Base-by-base conservation (phyloP, 2,797 vertebrate species). In the Lemur catta region DNA sequence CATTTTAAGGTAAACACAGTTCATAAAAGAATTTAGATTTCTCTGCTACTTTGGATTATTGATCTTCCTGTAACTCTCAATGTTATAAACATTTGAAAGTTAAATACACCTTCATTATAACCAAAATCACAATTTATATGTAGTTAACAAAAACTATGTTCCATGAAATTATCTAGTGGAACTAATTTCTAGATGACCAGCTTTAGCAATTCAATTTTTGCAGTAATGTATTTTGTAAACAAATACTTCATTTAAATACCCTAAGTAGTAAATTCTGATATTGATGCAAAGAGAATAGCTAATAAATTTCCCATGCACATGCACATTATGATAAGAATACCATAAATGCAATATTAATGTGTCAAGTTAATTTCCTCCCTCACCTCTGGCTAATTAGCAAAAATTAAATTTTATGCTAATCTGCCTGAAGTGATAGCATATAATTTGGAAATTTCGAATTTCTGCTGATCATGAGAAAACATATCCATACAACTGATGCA, bases 331-430 rank as follows among this genome's bases (percentile, higher is more conserved):
- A 50, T 91, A 88, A 95, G 63, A 84, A 43, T 50, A 93, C 35
- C 35, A 8, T 93, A 93, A 95, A 95, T 79, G 52, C 59, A 97
- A 95, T 94, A 95, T 96, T 94, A 93, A 96, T 82, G 50, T 92
- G 78, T 86, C 89, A 94, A 91, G 88, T 85, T 96, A 92, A 96
- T 96, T 93, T 91, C 55, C 78, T 94, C 38, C 69, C 43, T 95
- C 0, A 5, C 78, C 69, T 95, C 89, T 85, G 61, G 52, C 76
- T 94, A 93, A 96, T 91, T 94, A 84, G 57, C 50, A 95, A 57
- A 96, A 96, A 96, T 97, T 94, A 85, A 95, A 85, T 69, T 96
- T 96, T 91, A 96, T 87, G 82, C 50, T 97, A 95, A 96, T 94
- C 4, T 82, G 1, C n/a, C 13, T 75, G 46, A 88, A 33, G 91